phyloP scores from a whole-genome alignment of 23 tunicate species.

The Ascidia mentula region DNA sequence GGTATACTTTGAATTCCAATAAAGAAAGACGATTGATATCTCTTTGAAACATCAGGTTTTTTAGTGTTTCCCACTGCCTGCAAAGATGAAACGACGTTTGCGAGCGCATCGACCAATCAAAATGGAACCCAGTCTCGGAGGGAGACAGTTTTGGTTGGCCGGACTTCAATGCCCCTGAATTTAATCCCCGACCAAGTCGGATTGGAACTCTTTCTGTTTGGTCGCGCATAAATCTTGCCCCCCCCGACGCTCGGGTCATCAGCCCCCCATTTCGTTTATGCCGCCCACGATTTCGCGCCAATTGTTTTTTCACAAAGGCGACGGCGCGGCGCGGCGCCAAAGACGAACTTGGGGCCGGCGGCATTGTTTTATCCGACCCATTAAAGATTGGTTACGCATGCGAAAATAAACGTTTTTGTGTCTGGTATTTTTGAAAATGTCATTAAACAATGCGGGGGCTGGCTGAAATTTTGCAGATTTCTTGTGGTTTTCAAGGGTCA shows the following conservation, averaged over 20 bases:
- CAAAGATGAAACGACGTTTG: no score
- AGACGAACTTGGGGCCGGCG: not conserved
- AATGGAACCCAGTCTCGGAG: no score
- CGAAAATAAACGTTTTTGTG: no score
- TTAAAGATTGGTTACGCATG: not conserved
- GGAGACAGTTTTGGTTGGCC: not conserved
- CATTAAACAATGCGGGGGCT: no score
- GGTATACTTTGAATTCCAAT: no score
- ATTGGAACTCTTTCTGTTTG: not conserved
- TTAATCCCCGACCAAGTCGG: not conserved
- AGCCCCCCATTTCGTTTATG: not conserved
- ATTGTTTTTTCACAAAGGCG: not conserved
- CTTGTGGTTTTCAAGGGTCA: no score
- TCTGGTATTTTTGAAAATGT: no score
- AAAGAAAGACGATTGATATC: no score
- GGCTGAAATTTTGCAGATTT: no score
- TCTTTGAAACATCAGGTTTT: no score
- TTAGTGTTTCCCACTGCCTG: no score
- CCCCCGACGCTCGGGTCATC: not conserved
- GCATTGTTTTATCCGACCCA: not conserved
- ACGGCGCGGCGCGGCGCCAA: not conserved
- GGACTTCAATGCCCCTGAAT: not conserved
- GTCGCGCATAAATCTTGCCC: not conserved
- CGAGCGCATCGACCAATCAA: no score
- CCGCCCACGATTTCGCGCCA: not conserved